These are phyloP conservation scores for Chloebia gouldiae DNA, from an alignment of 2,113 vertebrate genomes.

Conservation along the genomic window DNA sequence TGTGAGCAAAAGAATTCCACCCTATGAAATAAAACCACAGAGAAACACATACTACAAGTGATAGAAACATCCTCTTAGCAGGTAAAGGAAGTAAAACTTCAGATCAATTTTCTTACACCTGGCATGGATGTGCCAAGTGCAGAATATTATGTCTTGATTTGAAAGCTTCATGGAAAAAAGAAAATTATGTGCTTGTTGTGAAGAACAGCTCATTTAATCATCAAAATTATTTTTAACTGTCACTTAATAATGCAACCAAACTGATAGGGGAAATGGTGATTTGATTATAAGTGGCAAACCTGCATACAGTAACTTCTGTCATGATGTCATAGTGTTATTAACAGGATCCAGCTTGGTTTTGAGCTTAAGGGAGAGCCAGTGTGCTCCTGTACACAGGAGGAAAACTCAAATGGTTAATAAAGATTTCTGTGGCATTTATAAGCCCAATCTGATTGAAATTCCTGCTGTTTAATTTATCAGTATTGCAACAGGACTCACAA, in stretches of 20 bases:
- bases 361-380: not conserved
- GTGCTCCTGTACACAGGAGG: not conserved
- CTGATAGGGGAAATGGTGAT: conserved; percentile 4
- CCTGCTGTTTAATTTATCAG: not conserved
- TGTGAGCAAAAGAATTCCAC: not conserved
- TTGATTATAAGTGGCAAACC: conserved; percentile 37
- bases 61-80: not conserved
- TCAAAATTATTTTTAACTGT: conserved; percentile 28
- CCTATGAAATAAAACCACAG: not conserved
- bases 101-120: not conserved
- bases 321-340: not conserved
- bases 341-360: not conserved
- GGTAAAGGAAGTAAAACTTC: not conserved
- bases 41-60: not conserved
- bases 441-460: not conserved
- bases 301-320: not conserved
- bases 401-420: not conserved
- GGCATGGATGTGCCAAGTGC: not conserved
- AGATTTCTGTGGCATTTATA: not conserved
- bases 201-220: conserved; percentile 45
- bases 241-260: conserved; percentile 33
- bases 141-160: conserved; percentile 10
- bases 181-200: not conserved
- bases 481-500: fast-evolving
- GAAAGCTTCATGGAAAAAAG: not conserved